Evolutionary conservation across 2,888 invertebrate species (phyloP), one percentile per base, ranked within the genome.

Genomic region (Gymnoscelis rufifasciata): DNA sequence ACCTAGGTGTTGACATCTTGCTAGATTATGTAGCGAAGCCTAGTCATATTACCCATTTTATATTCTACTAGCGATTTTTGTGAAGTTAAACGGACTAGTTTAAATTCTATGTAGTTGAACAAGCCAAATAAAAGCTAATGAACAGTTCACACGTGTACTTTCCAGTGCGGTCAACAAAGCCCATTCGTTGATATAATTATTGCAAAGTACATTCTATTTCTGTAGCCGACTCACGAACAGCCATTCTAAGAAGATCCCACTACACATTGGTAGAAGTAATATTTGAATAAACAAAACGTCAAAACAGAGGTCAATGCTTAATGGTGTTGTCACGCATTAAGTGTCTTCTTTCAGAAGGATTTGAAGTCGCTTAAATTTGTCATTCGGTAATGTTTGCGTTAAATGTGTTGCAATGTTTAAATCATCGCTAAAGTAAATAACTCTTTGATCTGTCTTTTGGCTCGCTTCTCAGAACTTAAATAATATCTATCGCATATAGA

Each of bases 111-210:
- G 31, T 28, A 40, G 37, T 35, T 12, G 26, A 11, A 11, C 15
- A 26, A 37, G 23, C 14, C 30, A 39, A 35, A 39, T 38, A 27
- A 23, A 27, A 48, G 35, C 35, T 36, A 28, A 19, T 8, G 52
- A 52, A 55, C 53, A 30, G 33, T 35, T 51, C 71, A 68, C 72
- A 76, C 71, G 74, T 74, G 73, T 64, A 68, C 59, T 60, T 52
- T 51, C 65, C 63, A 2, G 42, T 36, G 27, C 50, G 69, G 72
- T 75, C 74, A 79, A 79, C 79, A 79, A 82, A 82, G 79, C 71
- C 65, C 69, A 66, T 78, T 74, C 72, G 79, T 77, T 83, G 83
- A 83, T 84, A 83, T 83, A 83, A 84, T 84, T 83, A 83, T 80
- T 84, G 81, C 83, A 78, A 74, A 63, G 79, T 71, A 69, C 70